Evolutionary conservation across 2,888 invertebrate genomes (phyloP), one percentile per base, ranked within the genome.

Genomic region (Drosophila subsilvestris): DNA sequence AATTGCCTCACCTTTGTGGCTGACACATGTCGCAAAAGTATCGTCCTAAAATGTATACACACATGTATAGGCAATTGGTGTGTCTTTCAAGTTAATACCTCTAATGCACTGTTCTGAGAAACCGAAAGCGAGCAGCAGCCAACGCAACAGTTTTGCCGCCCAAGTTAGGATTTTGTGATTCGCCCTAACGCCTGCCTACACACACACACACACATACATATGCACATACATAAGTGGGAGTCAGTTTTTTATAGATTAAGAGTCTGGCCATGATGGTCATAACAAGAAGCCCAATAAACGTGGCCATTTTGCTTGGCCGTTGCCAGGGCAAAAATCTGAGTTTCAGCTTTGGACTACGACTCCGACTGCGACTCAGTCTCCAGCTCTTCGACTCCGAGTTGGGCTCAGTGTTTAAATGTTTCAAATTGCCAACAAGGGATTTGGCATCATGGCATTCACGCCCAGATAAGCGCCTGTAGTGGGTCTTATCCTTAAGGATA

Each of bases 381-480:
- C 29, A 32, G 10, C 32, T 32, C 32, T 5, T n/a, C 20, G 37
- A 37, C 37, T 37, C 14, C 14, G 6, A 2, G 37, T 2, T 5
- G n/a, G n/a, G 2, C 37, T 65, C 57, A 75, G 83, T 82, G 82
- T 88, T 89, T 89, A 88, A 90, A 89, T 90, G 88, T 85, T 90
- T 90, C 81, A 89, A 89, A 90, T 90, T 84, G 89, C 85, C 86
- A 79, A 89, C 90, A 85, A 80, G 88, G 85, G 90, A 90, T 89
- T 90, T 88, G 80, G 75, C 76, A 74, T 71, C 65, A 69, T 74
- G 80, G 86, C 78, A 84, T 89, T 89, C 87, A 78, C 76, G 79
- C 76, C 59, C 75, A 80, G 90, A 89, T 89, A 89, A 89, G 90
- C 82, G 76, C 73, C 78, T 79, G 75, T 89, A 85, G 80, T 86